phyloP scores from a whole-genome alignment of 2,113 vertebrate species.

The Petrocephalus microphthalmus region DNA sequence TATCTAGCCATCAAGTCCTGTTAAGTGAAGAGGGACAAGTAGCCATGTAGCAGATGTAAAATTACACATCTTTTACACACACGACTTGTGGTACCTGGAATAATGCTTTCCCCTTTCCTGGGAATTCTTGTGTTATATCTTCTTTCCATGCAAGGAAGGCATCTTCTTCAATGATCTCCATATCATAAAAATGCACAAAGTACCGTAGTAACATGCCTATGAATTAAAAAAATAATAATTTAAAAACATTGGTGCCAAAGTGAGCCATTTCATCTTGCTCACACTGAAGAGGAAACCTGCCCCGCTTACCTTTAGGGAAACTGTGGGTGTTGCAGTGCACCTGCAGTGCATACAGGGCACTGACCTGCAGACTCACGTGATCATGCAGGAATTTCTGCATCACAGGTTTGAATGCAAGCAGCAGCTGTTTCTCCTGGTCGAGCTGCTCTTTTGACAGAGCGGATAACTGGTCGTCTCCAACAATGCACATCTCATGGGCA shows the following conservation, averaged over 20 bases:
- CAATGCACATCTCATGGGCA: slow-evolving; percentile 81
- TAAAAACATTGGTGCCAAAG: not conserved
- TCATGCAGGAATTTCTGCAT: slow-evolving; percentile 99
- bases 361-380: slow-evolving; percentile 93
- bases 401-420: slow-evolving; percentile 95
- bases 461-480: slow-evolving; percentile 77
- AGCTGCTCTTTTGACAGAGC: slow-evolving; percentile 88
- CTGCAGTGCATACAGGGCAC: slow-evolving; percentile 92
- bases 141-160: slow-evolving; percentile 99
- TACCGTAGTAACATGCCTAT: slow-evolving; percentile 96
- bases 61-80: not conserved
- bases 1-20: not conserved
- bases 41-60: not conserved
- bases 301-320: slow-evolving; percentile 84
- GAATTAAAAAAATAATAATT: not conserved
- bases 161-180: slow-evolving; percentile 99
- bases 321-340: slow-evolving; percentile 89
- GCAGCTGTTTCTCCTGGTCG: slow-evolving; percentile 90
- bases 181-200: slow-evolving; percentile 97
- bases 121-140: slow-evolving; percentile 98
- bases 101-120: slow-evolving; percentile 98
- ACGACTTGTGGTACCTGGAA: slow-evolving; percentile 75
- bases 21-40: not conserved
- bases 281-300: not conserved
- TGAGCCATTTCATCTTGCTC: not conserved